These are phyloP conservation scores for Anguilla japonica DNA, from an alignment of 2,113 vertebrate genomes.

Conservation along the genomic window DNA sequence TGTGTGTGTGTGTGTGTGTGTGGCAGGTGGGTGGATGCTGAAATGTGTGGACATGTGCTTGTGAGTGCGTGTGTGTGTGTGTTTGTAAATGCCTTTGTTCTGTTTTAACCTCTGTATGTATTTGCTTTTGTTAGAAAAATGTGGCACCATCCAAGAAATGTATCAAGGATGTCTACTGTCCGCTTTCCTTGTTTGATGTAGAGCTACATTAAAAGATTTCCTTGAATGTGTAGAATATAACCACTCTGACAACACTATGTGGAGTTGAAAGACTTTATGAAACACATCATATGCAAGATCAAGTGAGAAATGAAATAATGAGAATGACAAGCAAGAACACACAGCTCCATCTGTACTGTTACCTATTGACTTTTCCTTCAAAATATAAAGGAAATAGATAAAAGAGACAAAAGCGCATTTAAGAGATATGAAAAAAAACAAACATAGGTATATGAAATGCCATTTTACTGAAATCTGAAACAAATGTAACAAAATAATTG, in stretches of 20 bases:
- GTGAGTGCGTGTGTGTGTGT: constrained; percentile 16
- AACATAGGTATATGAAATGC: constrained; percentile 53
- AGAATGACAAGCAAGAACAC: constrained; percentile 66
- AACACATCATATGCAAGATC: constrained; percentile 66
- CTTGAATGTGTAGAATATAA: constrained; percentile 24
- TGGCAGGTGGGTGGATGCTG: no score
- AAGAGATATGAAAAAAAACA: constrained; percentile 57
- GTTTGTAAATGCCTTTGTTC: background rate
- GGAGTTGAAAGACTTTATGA: constrained; percentile 63
- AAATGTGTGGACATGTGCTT: constrained; percentile 30
- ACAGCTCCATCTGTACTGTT: constrained; percentile 63
- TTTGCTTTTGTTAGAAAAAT: constrained; percentile 17
- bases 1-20: no score
- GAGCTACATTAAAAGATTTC: constrained; percentile 22
- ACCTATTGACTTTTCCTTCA: constrained; percentile 65
- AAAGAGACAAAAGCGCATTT: constrained; percentile 59
- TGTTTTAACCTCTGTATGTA: constrained; percentile 21
- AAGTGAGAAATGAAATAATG: constrained; percentile 65
- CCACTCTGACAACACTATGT: constrained; percentile 51
- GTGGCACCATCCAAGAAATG: constrained; percentile 16
- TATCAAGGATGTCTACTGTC: constrained; percentile 25
- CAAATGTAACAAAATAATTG: background rate
- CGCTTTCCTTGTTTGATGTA: constrained; percentile 21
- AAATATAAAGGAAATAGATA: constrained; percentile 64
- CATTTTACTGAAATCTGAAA: constrained; percentile 46